phyloP scores from a whole-genome alignment of 2,888 invertebrate species.

The Protophormia terraenovae region DNA sequence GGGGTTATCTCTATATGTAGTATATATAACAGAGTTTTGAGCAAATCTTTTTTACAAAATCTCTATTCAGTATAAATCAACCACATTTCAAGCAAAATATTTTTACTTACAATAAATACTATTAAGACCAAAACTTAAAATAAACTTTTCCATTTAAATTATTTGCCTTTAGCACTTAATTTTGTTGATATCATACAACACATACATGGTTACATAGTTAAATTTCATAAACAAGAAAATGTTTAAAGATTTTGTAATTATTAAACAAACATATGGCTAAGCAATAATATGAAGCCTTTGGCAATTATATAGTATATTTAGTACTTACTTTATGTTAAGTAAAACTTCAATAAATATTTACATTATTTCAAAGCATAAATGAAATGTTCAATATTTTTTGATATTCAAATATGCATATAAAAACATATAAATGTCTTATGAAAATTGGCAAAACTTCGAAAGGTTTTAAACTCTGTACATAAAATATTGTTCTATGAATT shows the following conservation, averaged over 20 bases:
- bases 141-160: conserved; percentile 17
- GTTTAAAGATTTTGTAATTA: conserved; percentile 38
- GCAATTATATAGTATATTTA: conserved; percentile 6
- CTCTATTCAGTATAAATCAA: background rate
- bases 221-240: background rate
- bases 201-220: background rate
- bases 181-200: background rate
- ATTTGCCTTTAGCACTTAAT: conserved; percentile 14
- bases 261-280: conserved; percentile 35
- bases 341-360: background rate
- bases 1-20: background rate
- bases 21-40: background rate
- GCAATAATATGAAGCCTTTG: conserved; percentile 46
- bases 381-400: background rate
- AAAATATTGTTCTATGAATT: background rate
- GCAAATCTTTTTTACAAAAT: background rate
- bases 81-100: conserved; percentile 16
- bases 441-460: background rate
- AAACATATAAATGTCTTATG: background rate
- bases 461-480: no score
- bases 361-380: background rate
- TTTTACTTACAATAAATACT: background rate
- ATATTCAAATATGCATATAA: background rate
- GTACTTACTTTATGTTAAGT: background rate
- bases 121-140: background rate